A percentile compares a stretch with the other conserved stretches of the same genome.
Evolutionary conservation across 2,888 invertebrate genomes (phyloP).

Genomic region (Lasioglossum figueresi): DNA sequence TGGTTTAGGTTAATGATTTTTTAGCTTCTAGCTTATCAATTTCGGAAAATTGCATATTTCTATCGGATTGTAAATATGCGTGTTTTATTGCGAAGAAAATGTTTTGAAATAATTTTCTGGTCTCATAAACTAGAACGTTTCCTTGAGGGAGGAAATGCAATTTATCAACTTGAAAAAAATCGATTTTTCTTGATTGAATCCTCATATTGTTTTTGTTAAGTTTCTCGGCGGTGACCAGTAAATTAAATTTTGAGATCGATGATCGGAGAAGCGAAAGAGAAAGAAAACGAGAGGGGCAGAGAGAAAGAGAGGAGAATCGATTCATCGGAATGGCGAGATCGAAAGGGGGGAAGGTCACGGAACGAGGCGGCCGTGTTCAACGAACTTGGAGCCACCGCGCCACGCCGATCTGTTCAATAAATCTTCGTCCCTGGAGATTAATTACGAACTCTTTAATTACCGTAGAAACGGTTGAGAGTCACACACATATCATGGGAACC

Average conservation of each 20-base stretch:
- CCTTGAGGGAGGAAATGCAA: not conserved
- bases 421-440: constrained; percentile 57
- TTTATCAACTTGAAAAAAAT: not conserved
- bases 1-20: not conserved
- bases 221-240: not conserved
- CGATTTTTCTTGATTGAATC: not conserved
- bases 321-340: constrained; percentile 52
- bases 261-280: not conserved
- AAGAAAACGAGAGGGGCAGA: not conserved
- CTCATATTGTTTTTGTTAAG: not conserved
- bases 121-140: accelerated
- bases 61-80: no score
- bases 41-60: not conserved
- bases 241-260: not conserved
- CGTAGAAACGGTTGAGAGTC: constrained; percentile 66
- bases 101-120: not conserved
- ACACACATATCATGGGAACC: constrained; percentile 57
- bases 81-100: not conserved
- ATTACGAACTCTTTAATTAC: constrained; percentile 68
- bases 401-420: constrained; percentile 49
- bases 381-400: constrained; percentile 50
- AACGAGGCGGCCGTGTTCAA: constrained; percentile 50
- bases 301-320: constrained; percentile 12
- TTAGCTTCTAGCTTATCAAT: not conserved
- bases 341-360: constrained; percentile 55